A percentile compares a stretch with the other conserved stretches of the same genome.
phyloP scores from a whole-genome alignment of 1,140 invertebrate genomes.

The Stegodyphus mimosarum region DNA sequence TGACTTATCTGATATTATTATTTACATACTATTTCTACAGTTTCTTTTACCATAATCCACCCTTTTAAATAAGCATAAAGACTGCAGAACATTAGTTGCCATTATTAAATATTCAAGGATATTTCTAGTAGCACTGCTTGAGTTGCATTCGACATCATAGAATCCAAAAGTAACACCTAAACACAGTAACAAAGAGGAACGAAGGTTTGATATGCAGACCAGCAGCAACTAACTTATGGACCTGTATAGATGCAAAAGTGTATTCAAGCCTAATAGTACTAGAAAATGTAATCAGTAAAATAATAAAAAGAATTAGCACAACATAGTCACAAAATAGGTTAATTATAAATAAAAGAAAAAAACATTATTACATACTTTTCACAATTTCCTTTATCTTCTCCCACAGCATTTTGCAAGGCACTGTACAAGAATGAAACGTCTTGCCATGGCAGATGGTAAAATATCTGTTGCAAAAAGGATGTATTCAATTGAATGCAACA shows the following conservation, averaged over 20 bases:
- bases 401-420: slow-evolving; percentile 47
- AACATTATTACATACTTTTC: slow-evolving; percentile 15
- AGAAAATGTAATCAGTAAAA: neutral
- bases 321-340: neutral
- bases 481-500: no score
- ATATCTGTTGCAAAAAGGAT: slow-evolving; percentile 25
- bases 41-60: no score
- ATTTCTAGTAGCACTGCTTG: neutral
- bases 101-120: neutral
- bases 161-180: neutral
- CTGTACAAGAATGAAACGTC: slow-evolving; percentile 42
- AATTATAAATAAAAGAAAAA: neutral
- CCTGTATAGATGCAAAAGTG: neutral
- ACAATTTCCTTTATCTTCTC: slow-evolving; percentile 29
- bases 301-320: neutral
- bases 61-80: neutral
- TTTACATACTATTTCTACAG: no score
- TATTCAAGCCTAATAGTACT: neutral
- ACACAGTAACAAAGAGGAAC: neutral
- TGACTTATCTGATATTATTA: no score
- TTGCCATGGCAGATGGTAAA: slow-evolving; percentile 1
- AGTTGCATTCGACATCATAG: neutral
- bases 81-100: neutral
- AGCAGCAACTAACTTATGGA: neutral
- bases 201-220: neutral